Percentiles rank a stretch among this genome's conserved stretches.
phyloP scores from a whole-genome alignment of 1,140 invertebrate genomes.

The Lucilia sericata region DNA sequence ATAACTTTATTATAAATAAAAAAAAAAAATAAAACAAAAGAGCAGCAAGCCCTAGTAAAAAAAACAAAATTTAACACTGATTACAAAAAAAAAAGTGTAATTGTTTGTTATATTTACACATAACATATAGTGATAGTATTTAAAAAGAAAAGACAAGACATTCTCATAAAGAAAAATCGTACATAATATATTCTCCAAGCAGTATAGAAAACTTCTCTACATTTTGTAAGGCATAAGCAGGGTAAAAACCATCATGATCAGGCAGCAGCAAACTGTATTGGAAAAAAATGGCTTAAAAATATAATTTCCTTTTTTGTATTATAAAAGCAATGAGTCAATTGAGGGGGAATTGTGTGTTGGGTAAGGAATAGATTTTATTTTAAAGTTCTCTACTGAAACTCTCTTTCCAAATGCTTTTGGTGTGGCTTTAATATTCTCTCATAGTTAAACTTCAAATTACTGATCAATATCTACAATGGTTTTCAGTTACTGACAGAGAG shows the following conservation, averaged over 20 bases:
- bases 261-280: neutral
- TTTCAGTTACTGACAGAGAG: too few relatives aligned
- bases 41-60: neutral
- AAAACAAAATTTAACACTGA: neutral
- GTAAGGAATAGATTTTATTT: too few relatives aligned
- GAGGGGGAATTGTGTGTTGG: neutral
- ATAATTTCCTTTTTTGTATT: neutral
- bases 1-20: too few relatives aligned
- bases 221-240: constrained; percentile 13
- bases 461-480: too few relatives aligned
- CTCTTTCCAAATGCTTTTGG: too few relatives aligned
- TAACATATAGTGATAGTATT: too few relatives aligned
- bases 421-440: too few relatives aligned
- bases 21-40: neutral
- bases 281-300: neutral
- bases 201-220: neutral
- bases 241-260: neutral
- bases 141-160: neutral
- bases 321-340: neutral
- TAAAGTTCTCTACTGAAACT: too few relatives aligned
- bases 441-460: too few relatives aligned
- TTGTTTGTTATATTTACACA: neutral
- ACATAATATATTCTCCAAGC: neutral
- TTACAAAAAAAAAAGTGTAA: neutral
- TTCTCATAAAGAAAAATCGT: neutral